Percentiles rank a stretch among this genome's conserved stretches.
Evolutionary conservation across 1,140 invertebrate genomes (phyloP).

Genomic region (Zaprionus taronus): DNA sequence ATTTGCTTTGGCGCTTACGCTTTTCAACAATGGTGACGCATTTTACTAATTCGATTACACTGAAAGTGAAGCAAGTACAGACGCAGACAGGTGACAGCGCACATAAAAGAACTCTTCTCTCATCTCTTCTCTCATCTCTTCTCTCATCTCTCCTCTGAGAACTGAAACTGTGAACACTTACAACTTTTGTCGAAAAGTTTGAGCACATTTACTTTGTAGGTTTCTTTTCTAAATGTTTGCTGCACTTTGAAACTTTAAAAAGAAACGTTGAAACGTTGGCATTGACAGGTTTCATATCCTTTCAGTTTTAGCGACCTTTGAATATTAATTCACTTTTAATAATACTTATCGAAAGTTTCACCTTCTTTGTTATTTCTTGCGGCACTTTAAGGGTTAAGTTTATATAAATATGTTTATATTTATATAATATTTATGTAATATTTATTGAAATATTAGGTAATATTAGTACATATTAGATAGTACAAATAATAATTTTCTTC

Average conservation of each 20-base stretch:
- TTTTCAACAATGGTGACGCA: slow-evolving; percentile 1
- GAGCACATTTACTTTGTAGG: not conserved
- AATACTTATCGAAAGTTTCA: not conserved
- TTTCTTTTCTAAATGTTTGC: not conserved
- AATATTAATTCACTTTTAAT: not conserved
- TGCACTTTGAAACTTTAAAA: not conserved
- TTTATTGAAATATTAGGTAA: too few relatives aligned
- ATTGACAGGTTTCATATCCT: not conserved
- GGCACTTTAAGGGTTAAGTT: too few relatives aligned
- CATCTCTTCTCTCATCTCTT: not conserved
- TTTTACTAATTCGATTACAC: slow-evolving; percentile 1
- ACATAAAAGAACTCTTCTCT: not conserved
- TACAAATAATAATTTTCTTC: too few relatives aligned
- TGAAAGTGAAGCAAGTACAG: not conserved
- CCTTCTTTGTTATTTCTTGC: too few relatives aligned
- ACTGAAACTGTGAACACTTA: not conserved
- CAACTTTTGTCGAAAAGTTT: slow-evolving; percentile 4
- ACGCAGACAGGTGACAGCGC: not conserved
- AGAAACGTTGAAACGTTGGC: not conserved
- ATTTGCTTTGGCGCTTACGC: not conserved
- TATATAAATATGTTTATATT: too few relatives aligned
- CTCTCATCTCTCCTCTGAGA: not conserved
- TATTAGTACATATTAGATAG: too few relatives aligned
- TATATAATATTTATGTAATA: too few relatives aligned
- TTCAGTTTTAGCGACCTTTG: not conserved